Conservation (phyloP, 2,113 vertebrate species). For the Strix uralensis region DNA sequence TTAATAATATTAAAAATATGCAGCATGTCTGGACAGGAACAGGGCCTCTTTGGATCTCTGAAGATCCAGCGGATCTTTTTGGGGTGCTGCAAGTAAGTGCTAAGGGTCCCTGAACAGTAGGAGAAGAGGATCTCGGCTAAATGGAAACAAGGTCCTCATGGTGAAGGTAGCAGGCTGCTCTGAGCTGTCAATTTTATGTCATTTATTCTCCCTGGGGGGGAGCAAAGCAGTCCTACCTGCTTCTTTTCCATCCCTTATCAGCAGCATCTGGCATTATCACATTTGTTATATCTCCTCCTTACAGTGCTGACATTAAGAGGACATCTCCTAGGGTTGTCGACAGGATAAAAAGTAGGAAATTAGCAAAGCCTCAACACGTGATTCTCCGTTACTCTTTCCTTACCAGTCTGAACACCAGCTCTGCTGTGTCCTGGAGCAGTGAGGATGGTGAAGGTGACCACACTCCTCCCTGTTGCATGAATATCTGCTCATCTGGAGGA, state of each 20-base stretch:
- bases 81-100: neutral
- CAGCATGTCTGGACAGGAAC: fast-evolving
- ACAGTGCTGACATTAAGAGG: neutral
- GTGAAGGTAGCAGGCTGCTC: neutral
- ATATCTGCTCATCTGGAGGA: neutral
- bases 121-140: neutral
- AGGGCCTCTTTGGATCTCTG: neutral
- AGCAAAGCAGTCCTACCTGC: neutral
- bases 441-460: neutral
- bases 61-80: neutral
- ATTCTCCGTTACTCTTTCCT: neutral
- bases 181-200: neutral
- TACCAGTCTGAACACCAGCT: neutral
- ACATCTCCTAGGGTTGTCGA: neutral
- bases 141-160: neutral
- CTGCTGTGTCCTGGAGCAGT: neutral
- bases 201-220: neutral
- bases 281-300: neutral
- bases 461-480: neutral
- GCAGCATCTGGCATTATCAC: slow-evolving; percentile 22
- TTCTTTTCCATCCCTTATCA: neutral
- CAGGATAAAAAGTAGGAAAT: neutral
- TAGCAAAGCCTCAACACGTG: fast-evolving
- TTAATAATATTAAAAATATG: neutral
- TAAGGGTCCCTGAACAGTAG: neutral